These are phyloP conservation scores for Lycophotia porphyrea DNA, from an alignment of 2,888 invertebrate species.

Conservation along the genomic window DNA sequence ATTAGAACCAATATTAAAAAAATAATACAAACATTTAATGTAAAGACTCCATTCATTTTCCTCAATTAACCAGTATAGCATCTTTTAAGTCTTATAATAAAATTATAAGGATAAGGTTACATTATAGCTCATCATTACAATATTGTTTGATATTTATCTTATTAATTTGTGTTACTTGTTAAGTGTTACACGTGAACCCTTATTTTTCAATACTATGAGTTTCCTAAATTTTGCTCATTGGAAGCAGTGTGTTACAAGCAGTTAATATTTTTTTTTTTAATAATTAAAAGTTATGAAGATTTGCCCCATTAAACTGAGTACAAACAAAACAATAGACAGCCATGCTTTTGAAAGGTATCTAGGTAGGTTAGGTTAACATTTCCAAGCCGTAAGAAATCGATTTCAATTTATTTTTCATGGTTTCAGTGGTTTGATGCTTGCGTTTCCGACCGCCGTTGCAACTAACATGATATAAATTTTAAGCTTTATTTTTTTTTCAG, in stretches of 20 bases:
- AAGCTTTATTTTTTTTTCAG: conserved; percentile 85
- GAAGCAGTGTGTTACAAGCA: neutral
- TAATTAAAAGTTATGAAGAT: no score
- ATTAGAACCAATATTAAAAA: neutral
- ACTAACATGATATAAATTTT: conserved; percentile 15
- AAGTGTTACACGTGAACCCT: neutral
- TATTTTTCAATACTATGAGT: neutral
- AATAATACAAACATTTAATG: neutral
- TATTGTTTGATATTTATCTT: neutral
- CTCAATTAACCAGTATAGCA: neutral
- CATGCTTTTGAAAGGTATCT: conserved; percentile 11
- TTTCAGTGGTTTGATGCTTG: conserved; percentile 38
- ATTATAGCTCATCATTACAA: neutral
- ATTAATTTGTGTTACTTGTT: neutral
- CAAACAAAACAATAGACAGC: neutral
- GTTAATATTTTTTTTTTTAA: no score
- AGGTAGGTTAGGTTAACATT: conserved; percentile 20
- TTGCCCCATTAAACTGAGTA: neutral
- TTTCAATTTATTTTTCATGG: conserved; percentile 29
- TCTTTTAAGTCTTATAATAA: neutral
- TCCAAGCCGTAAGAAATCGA: conserved; percentile 11
- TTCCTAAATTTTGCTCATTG: neutral
- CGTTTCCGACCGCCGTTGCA: conserved; percentile 37
- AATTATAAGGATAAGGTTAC: conserved; percentile 5
- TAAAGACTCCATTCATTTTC: neutral